A percentile compares a stretch with the other conserved stretches of the same genome.
phyloP scores from a whole-genome alignment of 2,888 invertebrate species.

The Tholera decimalis region DNA sequence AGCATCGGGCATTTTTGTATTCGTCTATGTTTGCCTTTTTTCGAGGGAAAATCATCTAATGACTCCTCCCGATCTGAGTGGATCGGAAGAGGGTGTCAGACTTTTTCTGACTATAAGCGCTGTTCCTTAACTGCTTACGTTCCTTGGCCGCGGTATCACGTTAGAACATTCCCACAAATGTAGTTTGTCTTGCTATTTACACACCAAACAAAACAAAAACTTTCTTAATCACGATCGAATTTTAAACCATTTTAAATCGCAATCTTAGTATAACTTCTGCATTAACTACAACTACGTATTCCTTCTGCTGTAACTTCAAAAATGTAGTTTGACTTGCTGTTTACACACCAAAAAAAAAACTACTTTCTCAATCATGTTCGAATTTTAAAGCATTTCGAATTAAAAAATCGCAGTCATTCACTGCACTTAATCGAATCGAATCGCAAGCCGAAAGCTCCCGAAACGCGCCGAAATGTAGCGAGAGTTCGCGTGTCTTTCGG shows the following conservation, averaged over 20 bases:
- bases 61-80: no score
- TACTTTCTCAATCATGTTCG: slow-evolving; percentile 46
- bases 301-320: not conserved
- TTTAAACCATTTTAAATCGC: no score
- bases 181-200: no score
- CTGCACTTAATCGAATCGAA: slow-evolving; percentile 63
- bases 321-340: slow-evolving; percentile 5
- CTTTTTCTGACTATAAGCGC: no score
- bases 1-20: not conserved
- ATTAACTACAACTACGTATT: not conserved
- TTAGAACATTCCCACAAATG: no score
- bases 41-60: no score
- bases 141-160: no score
- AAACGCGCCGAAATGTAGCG: slow-evolving; percentile 67
- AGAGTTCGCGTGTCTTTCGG: slow-evolving; percentile 86
- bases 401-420: slow-evolving; percentile 67
- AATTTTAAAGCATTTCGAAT: slow-evolving; percentile 57
- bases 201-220: no score
- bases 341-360: slow-evolving; percentile 1
- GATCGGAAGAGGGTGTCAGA: no score
- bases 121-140: no score
- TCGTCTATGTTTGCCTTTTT: no score
- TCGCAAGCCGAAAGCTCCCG: slow-evolving; percentile 60
- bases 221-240: no score
- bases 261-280: not conserved